Evolutionary conservation across 2,797 vertebrate species (phyloP).

Genomic region (Anguilla marmorata): DNA sequence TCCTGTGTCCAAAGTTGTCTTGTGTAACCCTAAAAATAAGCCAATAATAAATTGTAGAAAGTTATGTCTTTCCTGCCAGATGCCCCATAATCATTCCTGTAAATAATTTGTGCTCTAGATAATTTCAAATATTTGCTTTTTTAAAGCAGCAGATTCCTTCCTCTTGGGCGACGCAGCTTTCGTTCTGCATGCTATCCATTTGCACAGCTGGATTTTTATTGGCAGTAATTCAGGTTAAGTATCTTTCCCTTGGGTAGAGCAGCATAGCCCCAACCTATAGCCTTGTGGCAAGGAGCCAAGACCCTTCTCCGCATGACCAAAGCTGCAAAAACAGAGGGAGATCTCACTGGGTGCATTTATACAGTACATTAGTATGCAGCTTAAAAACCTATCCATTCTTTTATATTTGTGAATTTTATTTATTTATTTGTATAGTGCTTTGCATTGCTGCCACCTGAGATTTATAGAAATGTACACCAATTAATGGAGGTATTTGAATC

Average conservation of each 20-base stretch:
- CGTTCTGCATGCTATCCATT: background rate
- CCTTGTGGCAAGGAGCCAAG: background rate
- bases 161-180: background rate
- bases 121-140: background rate
- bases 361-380: background rate
- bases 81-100: background rate
- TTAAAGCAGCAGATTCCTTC: background rate
- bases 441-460: too few relatives aligned
- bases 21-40: background rate
- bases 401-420: background rate
- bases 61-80: background rate
- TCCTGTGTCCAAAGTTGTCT: background rate
- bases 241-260: background rate
- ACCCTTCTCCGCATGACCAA: background rate
- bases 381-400: background rate
- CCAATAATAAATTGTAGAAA: background rate
- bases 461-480: too few relatives aligned
- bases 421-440: too few relatives aligned
- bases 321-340: background rate
- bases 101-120: background rate
- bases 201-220: background rate
- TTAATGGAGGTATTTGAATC: too few relatives aligned
- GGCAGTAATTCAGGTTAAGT: slow-evolving; percentile 20
- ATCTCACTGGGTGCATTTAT: background rate
- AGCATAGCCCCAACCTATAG: slow-evolving; percentile 3